Conservation (phyloP, 35 echinoderm and acorn worm species). For the Strongylocentrotus purpuratus region DNA sequence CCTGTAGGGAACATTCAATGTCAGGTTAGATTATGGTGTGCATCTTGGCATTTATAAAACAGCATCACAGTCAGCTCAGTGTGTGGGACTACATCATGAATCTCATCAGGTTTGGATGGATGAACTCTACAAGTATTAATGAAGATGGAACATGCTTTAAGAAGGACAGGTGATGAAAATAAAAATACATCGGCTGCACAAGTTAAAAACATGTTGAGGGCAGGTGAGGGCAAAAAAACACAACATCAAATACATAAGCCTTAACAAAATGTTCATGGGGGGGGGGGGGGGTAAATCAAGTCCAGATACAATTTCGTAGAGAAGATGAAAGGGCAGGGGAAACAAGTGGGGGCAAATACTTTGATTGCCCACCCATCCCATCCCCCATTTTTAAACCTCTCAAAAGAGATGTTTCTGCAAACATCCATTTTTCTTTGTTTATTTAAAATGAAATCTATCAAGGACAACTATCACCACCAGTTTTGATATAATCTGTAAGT, state of each 20-base stretch:
- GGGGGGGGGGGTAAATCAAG: neutral
- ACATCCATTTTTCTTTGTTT: no score
- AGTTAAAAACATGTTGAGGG: neutral
- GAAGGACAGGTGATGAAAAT: neutral
- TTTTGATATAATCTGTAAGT: no score
- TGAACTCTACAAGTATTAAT: neutral
- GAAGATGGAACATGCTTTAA: neutral
- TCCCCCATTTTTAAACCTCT: no score
- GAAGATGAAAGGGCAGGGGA: no score
- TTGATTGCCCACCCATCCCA: neutral
- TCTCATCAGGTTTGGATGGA: neutral
- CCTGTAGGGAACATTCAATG: neutral
- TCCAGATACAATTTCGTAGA: no score
- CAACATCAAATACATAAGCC: no score
- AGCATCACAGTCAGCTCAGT: neutral
- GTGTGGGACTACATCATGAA: neutral
- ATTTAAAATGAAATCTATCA: no score
- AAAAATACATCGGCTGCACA: neutral
- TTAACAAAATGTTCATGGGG: neutral
- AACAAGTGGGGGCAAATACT: neutral
- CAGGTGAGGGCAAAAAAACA: neutral
- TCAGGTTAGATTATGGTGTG: neutral
- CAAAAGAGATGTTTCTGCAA: no score
- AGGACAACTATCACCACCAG: no score
- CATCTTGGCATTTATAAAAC: neutral